Evolutionary conservation across 2,888 invertebrate genomes (phyloP).

Genomic region (Amiota communis): DNA sequence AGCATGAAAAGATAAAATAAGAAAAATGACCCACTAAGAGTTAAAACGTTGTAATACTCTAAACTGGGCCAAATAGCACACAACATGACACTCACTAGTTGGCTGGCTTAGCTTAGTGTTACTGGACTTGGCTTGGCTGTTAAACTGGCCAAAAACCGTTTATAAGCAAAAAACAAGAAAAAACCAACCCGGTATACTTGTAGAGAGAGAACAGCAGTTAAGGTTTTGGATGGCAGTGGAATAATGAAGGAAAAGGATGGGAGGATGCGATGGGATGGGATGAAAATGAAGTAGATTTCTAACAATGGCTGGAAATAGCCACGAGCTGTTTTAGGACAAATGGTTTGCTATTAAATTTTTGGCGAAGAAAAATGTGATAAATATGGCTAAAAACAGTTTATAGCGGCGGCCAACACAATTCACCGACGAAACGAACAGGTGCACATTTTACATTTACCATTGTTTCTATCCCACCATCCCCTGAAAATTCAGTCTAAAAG

Average conservation of each 20-base stretch:
- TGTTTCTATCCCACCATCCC: no score
- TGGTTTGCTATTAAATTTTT: constrained; percentile 42
- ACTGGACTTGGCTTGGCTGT: neutral
- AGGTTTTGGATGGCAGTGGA: no score
- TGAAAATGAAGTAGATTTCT: neutral
- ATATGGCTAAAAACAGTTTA: constrained; percentile 14
- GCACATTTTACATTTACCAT: constrained; percentile 19
- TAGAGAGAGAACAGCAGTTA: no score
- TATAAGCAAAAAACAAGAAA: neutral
- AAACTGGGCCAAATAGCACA: constrained; percentile 9
- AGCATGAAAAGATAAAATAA: neutral
- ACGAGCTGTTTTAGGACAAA: constrained; percentile 44
- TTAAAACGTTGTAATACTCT: neutral
- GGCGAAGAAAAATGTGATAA: constrained; percentile 28
- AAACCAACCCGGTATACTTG: no score
- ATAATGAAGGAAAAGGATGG: no score
- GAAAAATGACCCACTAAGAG: constrained; percentile 15
- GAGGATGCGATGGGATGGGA: no score
- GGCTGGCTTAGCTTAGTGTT: constrained; percentile 1
- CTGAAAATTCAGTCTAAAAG: no score
- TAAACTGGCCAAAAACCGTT: constrained; percentile 10
- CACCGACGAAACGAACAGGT: neutral
- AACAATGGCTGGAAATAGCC: constrained; percentile 49
- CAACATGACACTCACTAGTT: neutral
- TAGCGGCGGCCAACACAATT: neutral